Base-by-base conservation (phyloP, 2,888 invertebrate species). In the Tricholauxania praeusta region DNA sequence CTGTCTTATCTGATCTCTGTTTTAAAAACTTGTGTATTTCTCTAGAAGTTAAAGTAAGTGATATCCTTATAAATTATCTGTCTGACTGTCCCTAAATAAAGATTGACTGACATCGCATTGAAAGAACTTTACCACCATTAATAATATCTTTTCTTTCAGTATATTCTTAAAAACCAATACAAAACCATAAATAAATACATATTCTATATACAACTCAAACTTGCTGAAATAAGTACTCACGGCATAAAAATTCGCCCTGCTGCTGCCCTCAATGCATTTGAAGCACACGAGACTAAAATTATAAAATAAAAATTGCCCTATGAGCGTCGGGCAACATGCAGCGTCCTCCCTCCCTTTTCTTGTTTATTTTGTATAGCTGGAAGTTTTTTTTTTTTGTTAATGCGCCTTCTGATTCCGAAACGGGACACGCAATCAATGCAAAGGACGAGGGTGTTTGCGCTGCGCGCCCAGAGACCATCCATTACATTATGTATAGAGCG, bases 211-310 rank as follows among this genome's bases (percentile, higher is more conserved):
- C 60, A 71, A 57, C 59, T 15, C 19, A 48, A 59, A 14, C 19
- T 57, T 55, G 17, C 17, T 19, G 39, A 39, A 39, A 39, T 14
- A 39, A 39, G 17, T 14, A 1, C 15, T 19, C 57, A 55, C 47
- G 39, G 39, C 1, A 39, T 39, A 67, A 39, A 47, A 39, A 8
- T 39, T 39, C 39, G 39, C 39, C 39, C 7, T 39, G 5, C 39
- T 4, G 2, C 39, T 15, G 10, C n/a, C 19, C 32, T 15, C 15
- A 57, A 8, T 28, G 22, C 22, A 57, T 14, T 22, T 57, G 28
- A 22, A 57, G 81, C 81, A 83, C 82, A 83, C 82, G 82, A 82
- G 83, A 82, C 83, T 83, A 80, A 82, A 82, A 82, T 83, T 83
- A 82, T 82, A 82, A 83, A 82, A 74, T 71, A 72, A 72, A 72